These are phyloP conservation scores for Charaxes varanes DNA, from an alignment of 1,140 invertebrate genomes.

Conservation along the genomic window DNA sequence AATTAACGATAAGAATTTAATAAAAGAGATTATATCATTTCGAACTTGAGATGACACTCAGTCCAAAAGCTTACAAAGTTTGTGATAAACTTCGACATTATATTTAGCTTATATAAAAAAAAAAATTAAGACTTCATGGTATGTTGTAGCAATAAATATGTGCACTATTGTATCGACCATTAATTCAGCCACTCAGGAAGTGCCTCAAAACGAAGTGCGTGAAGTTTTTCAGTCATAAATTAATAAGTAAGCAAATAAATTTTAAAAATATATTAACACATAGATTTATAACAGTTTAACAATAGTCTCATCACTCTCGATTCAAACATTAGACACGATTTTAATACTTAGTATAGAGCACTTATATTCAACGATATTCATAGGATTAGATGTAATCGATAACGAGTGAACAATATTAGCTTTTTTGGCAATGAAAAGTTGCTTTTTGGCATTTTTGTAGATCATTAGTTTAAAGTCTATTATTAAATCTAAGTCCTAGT, in stretches of 20 bases:
- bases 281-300: constrained; percentile 25
- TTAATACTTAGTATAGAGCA: constrained; percentile 49
- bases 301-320: constrained; percentile 21
- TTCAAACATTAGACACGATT: constrained; percentile 32
- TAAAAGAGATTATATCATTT: too few relatives aligned
- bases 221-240: constrained; percentile 28
- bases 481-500: constrained; percentile 28
- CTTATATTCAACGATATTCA: constrained; percentile 48
- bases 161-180: constrained; percentile 43
- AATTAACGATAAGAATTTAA: too few relatives aligned
- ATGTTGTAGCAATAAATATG: constrained; percentile 44
- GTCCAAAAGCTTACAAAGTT: constrained; percentile 62
- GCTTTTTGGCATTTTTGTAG: constrained; percentile 62
- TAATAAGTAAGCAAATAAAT: constrained; percentile 28
- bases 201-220: constrained; percentile 53
- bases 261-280: constrained; percentile 26
- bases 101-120: constrained; percentile 44
- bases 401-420: constrained; percentile 45
- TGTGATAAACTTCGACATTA: constrained; percentile 59
- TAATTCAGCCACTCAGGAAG: constrained; percentile 52
- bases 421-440: constrained; percentile 59
- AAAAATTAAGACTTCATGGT: constrained; percentile 29
- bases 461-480: constrained; percentile 51
- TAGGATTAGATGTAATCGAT: constrained; percentile 30
- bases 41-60: constrained; percentile 29